Percentiles rank a stretch among this genome's conserved stretches.
Evolutionary conservation across 2,113 vertebrate species (phyloP).

Genomic region (Microtus oregoni): DNA sequence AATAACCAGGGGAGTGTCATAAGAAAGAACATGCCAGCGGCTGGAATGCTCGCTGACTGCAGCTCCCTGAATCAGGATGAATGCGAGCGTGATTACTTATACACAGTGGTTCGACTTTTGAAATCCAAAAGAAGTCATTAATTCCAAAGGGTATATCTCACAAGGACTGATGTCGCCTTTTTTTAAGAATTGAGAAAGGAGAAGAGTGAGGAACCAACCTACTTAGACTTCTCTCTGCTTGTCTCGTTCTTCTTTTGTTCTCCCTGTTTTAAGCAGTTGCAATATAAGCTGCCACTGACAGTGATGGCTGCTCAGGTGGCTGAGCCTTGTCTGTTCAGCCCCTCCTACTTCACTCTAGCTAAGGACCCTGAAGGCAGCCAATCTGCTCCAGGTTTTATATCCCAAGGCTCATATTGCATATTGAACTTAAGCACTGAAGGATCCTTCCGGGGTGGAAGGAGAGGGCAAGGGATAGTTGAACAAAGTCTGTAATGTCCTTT

Average conservation of each 20-base stretch:
- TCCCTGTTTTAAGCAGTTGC: conserved; percentile 40
- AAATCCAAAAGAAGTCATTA: conserved; percentile 53
- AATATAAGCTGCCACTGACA: conserved; percentile 70
- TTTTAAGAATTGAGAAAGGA: conserved; percentile 10
- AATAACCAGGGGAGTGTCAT: conserved; percentile 57
- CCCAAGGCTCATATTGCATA: background rate
- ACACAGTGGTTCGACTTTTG: conserved; percentile 48
- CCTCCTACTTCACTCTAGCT: background rate
- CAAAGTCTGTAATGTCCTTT: background rate
- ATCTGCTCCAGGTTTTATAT: background rate
- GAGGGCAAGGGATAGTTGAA: background rate
- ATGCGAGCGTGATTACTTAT: background rate
- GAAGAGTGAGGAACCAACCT: background rate
- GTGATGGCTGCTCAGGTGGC: background rate
- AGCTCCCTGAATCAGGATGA: conserved; percentile 7
- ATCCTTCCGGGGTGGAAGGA: background rate
- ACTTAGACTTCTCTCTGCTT: background rate
- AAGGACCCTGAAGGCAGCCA: background rate
- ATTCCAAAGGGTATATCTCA: conserved; percentile 28
- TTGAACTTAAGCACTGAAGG: background rate
- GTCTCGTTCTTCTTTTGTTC: background rate
- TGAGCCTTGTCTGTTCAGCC: background rate
- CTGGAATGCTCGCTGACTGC: background rate
- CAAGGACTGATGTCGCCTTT: background rate
- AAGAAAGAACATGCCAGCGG: conserved; percentile 62